phyloP scores from a whole-genome alignment of 2,888 invertebrate genomes.

The Tetragnatha montana region DNA sequence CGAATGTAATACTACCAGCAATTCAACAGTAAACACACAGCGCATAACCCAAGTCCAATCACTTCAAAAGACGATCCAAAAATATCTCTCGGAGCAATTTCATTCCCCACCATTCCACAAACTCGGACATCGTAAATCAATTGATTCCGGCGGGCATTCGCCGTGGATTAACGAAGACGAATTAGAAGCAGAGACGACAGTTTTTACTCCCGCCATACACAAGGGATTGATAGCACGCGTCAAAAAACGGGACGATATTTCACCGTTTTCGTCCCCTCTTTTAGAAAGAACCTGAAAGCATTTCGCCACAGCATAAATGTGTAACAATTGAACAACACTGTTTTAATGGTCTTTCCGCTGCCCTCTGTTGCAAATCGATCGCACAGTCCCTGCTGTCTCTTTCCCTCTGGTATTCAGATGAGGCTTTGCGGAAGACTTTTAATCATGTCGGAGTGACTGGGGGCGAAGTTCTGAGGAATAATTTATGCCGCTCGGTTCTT shows the following conservation, averaged over 20 bases:
- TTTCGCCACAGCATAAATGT: background rate
- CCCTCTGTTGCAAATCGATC: background rate
- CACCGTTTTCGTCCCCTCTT: no score
- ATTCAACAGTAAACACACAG: background rate
- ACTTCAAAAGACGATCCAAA: conserved; percentile 3
- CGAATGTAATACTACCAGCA: background rate
- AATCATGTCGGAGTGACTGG: background rate
- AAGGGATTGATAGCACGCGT: conserved; percentile 25
- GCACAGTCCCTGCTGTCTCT: background rate
- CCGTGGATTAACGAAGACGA: conserved; percentile 64
- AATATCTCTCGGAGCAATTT: conserved; percentile 22
- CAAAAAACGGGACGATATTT: conserved; percentile 39
- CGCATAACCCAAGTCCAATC: background rate
- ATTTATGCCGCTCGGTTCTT: background rate
- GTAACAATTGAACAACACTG: background rate
- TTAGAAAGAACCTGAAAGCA: background rate
- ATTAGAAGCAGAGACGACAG: conserved; percentile 43
- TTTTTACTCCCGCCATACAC: conserved; percentile 30
- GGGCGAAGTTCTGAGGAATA: background rate
- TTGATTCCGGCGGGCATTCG: conserved; percentile 49
- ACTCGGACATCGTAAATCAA: conserved; percentile 60
- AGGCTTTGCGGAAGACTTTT: background rate
- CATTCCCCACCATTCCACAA: conserved; percentile 5
- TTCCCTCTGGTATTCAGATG: background rate
- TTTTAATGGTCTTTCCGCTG: background rate